Base-by-base conservation (phyloP, 2,113 vertebrate species). In the Candoia aspera region DNA sequence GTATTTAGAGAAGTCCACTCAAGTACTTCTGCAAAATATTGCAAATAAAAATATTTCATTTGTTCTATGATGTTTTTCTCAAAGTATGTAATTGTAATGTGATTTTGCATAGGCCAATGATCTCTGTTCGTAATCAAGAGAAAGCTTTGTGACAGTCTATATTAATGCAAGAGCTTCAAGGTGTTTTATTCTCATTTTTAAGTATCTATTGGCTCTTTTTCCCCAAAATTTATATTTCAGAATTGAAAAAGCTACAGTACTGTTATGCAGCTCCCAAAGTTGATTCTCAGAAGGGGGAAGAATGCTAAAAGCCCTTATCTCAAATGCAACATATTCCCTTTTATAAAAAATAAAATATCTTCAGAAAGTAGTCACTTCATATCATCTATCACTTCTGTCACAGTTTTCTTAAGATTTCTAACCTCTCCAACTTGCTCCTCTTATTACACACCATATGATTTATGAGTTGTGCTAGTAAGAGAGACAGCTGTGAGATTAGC, bases 381-480 rank as follows among this genome's bases (percentile, higher is more conserved):
- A 95, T 95, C 94, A 96, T 96, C 95, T 93, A 95, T 96, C 95
- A 96, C 90, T 91, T 96, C 92, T 96, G 95, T 93, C 96, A 96
- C 46, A 91, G 89, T 96, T 96, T 97, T 96, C 91, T 96, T 96
- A 94, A 93, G 93, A 97, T 96, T 97, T 97, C 97, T 96, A 97
- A 96, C 93, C 94, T 95, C 94, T 96, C 91, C 60, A 93, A 94
- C 33, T 95, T 95, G 93, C 89, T 95, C 93, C 93, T 96, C 93
- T 96, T 96, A 95, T 95, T 96, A 95, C 55, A 94, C 90, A 95
- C 84, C 62, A n/a, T 93, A 95, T 97, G 95, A 97, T 97, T 97
- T 97, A 97, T 6, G 19, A 96, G 91, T 89, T 68, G 55, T 0
- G 92, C 95, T 94, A 95, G 93, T 58, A 90, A 88, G 49, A 94